Evolutionary conservation across 2,888 invertebrate genomes (phyloP).

Genomic region (Ceramica pisi): DNA sequence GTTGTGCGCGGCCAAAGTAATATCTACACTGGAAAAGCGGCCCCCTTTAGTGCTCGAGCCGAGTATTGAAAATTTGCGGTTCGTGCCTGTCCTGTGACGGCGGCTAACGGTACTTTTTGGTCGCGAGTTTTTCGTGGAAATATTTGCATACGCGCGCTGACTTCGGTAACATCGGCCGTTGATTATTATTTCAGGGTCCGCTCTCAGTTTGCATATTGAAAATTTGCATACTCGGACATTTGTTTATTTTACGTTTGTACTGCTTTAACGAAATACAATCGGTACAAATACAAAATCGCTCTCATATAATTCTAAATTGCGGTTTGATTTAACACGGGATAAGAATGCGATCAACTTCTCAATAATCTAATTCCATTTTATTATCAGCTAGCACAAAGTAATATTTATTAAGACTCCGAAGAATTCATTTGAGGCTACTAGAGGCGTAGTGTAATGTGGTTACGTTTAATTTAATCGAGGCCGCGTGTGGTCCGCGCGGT

Average conservation of each 20-base stretch:
- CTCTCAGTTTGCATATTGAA: constrained; percentile 39
- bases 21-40: constrained; percentile 89
- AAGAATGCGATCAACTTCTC: constrained; percentile 68
- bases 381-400: constrained; percentile 77
- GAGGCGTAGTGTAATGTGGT: constrained; percentile 83
- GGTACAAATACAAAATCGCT: not conserved
- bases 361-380: constrained; percentile 74
- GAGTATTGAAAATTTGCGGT: constrained; percentile 84
- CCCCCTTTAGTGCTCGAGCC: constrained; percentile 77
- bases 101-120: constrained; percentile 77
- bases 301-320: constrained; percentile 10
- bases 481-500: constrained; percentile 87
- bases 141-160: constrained; percentile 74
- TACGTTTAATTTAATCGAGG: constrained; percentile 85
- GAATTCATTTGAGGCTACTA: constrained; percentile 81
- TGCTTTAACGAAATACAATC: constrained; percentile 5
- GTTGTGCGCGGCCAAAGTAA: constrained; percentile 89
- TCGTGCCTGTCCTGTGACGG: constrained; percentile 80
- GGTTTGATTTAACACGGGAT: constrained; percentile 60
- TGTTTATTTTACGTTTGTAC: constrained; percentile 21
- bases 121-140: constrained; percentile 76
- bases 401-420: constrained; percentile 79
- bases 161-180: constrained; percentile 47
- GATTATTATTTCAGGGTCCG: constrained; percentile 59
- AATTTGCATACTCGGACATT: constrained; percentile 29